A percentile compares a stretch with the other conserved stretches of the same genome.
Evolutionary conservation across 2,113 vertebrate species (phyloP).

Genomic region (Cochlearius cochlearius): DNA sequence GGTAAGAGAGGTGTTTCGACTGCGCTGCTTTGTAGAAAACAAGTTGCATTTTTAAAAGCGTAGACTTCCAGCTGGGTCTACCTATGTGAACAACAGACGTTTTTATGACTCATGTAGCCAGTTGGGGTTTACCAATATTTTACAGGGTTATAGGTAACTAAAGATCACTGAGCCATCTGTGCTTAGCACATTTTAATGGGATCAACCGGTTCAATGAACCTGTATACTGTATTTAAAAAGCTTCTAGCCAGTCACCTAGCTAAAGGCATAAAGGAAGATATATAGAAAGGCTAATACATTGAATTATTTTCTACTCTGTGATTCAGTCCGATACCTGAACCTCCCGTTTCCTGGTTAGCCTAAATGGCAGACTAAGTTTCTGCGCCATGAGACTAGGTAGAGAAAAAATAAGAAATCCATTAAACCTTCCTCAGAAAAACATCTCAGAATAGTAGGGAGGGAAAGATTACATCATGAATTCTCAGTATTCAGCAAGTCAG

Average conservation of each 20-base stretch:
- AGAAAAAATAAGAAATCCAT: not conserved
- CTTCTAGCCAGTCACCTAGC: not conserved
- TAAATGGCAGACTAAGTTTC: not conserved
- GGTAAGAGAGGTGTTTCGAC: not conserved
- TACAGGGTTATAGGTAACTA: slow-evolving; percentile 17
- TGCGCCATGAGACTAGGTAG: not conserved
- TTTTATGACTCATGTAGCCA: not conserved
- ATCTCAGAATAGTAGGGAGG: not conserved
- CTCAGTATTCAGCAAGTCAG: not conserved
- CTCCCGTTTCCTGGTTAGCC: not conserved
- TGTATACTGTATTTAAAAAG: not conserved
- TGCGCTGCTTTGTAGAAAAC: not conserved
- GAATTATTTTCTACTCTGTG: not conserved
- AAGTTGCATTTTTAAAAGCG: not conserved
- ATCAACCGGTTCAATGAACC: slow-evolving; percentile 23
- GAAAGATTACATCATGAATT: not conserved
- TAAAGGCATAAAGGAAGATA: not conserved
- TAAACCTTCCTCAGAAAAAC: not conserved
- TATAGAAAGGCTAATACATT: not conserved
- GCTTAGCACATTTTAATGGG: slow-evolving; percentile 18
- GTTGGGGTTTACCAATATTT: slow-evolving; percentile 34
- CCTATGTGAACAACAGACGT: not conserved
- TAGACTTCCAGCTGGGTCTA: not conserved
- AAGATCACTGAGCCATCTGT: slow-evolving; percentile 33
- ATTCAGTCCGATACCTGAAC: not conserved